These are phyloP conservation scores for Philereme vetulata DNA, from an alignment of 2,888 invertebrate genomes.

Conservation along the genomic window DNA sequence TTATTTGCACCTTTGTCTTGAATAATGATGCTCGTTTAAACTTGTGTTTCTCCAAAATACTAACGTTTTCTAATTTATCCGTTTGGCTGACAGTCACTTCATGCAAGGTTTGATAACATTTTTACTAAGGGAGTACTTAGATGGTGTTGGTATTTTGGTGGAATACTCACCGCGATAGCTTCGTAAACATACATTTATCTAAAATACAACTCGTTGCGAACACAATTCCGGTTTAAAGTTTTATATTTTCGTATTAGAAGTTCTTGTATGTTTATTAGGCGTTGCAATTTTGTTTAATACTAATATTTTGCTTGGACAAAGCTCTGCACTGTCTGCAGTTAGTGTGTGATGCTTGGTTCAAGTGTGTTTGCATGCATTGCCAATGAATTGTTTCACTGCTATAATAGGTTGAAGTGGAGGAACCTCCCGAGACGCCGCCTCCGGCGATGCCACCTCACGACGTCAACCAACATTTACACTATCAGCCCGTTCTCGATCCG, in stretches of 20 bases:
- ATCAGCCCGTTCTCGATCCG: conserved; percentile 67
- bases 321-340: conserved; percentile 62
- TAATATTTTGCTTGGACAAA: conserved; percentile 69
- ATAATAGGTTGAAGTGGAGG: conserved; percentile 73
- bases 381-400: conserved; percentile 76
- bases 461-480: conserved; percentile 56
- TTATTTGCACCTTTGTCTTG: conserved; percentile 56
- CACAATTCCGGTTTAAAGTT: not conserved
- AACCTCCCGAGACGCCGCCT: conserved; percentile 52
- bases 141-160: conserved; percentile 84
- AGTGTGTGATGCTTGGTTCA: conserved; percentile 73
- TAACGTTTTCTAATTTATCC: conserved; percentile 70
- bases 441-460: conserved; percentile 58
- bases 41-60: conserved; percentile 79
- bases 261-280: conserved; percentile 63
- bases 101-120: conserved; percentile 58
- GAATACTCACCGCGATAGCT: conserved; percentile 61
- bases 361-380: conserved; percentile 72
- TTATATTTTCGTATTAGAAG: conserved; percentile 8
- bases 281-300: conserved; percentile 36
- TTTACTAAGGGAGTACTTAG: conserved; percentile 57
- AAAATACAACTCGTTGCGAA: not conserved
- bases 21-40: conserved; percentile 36
- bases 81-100: conserved; percentile 54
- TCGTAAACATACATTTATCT: conserved; percentile 63